Conservation (phyloP, 2,113 vertebrate species). For the Macquaria ambigua region DNA sequence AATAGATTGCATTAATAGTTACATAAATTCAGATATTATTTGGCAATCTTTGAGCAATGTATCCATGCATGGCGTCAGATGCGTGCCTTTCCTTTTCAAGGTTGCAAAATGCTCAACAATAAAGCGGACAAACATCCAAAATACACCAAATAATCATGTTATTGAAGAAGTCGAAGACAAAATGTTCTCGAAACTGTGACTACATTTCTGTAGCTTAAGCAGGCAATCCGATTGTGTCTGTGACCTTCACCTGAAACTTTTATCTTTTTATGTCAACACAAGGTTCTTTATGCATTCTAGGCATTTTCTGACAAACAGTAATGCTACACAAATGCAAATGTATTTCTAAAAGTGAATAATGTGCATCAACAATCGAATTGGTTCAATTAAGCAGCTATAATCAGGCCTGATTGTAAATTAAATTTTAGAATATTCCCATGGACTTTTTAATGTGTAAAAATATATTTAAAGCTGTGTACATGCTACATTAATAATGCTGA, state of each 20-base stretch:
- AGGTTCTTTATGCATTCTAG: not conserved
- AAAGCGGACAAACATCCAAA: not conserved
- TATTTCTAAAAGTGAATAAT: not conserved
- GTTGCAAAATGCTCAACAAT: not conserved
- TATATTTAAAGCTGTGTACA: not conserved
- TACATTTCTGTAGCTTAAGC: not conserved
- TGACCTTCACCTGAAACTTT: not conserved
- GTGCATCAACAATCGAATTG: not conserved
- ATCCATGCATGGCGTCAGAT: not conserved
- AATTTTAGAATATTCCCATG: not conserved
- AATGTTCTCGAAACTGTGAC: not conserved
- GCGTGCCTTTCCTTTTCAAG: not conserved
- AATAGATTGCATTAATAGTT: not conserved
- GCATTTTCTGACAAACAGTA: not conserved
- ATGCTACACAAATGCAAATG: not conserved
- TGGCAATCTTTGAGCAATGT: not conserved
- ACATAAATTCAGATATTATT: not conserved
- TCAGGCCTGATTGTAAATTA: not conserved
- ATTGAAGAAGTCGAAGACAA: not conserved
- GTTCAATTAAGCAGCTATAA: not conserved
- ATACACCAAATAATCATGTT: not conserved
- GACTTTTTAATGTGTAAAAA: not conserved
- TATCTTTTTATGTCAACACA: not conserved
- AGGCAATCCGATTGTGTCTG: constrained; percentile 11
- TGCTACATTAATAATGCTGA: not conserved